Base-by-base conservation (phyloP, 2,888 invertebrate species). In the Neoaliturus tenellus region DNA sequence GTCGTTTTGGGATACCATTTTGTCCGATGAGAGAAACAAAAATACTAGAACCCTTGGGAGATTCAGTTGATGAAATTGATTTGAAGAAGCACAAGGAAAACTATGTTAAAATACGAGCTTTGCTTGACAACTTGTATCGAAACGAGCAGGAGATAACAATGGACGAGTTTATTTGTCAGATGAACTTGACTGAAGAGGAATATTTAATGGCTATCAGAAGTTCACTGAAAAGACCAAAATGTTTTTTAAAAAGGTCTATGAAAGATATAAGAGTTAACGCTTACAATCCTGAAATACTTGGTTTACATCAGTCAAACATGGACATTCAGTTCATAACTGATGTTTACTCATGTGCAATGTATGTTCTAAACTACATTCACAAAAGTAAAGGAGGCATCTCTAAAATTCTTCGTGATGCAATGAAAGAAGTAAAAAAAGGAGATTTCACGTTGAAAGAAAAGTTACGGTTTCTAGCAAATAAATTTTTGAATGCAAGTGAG, bases 291-390 rank as follows among this genome's bases (percentile, higher is more conserved):
- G 51, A 51, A 51, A 51, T 51, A 2, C 51, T 51, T 10, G n/a
- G 20, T 23, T 23, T 51, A 6, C 62, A 62, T 62, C 28, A 31
- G 31, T 62, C 62, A 5, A 62, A 89, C 58, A 87, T 88, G 86
- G 89, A 89, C 80, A 85, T 89, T n/a, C 89, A 89, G 69, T 89
- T 62, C 62, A 62, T 62, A 14, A 62, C 62, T 28, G 62, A 62
- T 31, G 62, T 62, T 28, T 62, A 62, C 31, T 62, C 62, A 25
- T 62, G 62, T 62, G 62, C 87, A 84, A 85, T 89, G 0, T 89
- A 89, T 83, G 85, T 88, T 20, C 85, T 86, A 1, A 62, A 85
- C 23, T 88, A 88, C 82, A 85, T 88, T 12, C 69, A 67, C 14
- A 88, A 88, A 73, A 81, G 85, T 0, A n/a, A n/a, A n/a, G 55